Evolutionary conservation across 2,797 vertebrate genomes (phyloP).

Genomic region (Sandelia bainsii): DNA sequence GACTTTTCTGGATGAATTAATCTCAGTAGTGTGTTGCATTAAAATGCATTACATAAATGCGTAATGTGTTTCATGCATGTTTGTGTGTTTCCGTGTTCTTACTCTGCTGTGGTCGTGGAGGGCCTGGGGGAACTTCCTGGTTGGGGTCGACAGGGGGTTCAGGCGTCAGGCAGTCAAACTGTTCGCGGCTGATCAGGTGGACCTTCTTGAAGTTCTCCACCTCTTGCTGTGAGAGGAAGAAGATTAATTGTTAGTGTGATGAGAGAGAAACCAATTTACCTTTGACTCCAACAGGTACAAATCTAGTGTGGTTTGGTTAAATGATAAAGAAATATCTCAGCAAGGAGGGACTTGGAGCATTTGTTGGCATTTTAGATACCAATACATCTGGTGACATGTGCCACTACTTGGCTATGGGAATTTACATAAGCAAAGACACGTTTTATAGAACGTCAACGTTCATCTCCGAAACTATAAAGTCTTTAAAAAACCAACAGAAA

Average conservation of each 20-base stretch:
- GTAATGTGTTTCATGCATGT: neutral
- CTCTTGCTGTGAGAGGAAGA: constrained; percentile 89
- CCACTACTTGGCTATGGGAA: no score
- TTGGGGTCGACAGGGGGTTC: constrained; percentile 97
- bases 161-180: constrained; percentile 97
- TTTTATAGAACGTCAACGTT: no score
- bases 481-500: no score
- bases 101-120: constrained; percentile 95
- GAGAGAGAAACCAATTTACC: neutral
- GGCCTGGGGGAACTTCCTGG: constrained; percentile 97
- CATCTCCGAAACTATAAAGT: no score
- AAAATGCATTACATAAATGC: neutral
- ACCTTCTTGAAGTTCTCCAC: constrained; percentile 99
- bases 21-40: no score
- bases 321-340: neutral
- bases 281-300: no score
- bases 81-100: constrained; percentile 48
- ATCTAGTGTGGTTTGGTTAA: neutral
- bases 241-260: neutral
- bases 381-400: no score
- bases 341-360: no score
- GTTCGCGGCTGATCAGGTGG: constrained; percentile 96
- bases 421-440: no score
- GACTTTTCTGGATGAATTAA: no score
- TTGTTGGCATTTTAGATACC: neutral